These are phyloP conservation scores for Anguilla rostrata DNA, from an alignment of 2,113 vertebrate genomes.

Conservation along the genomic window DNA sequence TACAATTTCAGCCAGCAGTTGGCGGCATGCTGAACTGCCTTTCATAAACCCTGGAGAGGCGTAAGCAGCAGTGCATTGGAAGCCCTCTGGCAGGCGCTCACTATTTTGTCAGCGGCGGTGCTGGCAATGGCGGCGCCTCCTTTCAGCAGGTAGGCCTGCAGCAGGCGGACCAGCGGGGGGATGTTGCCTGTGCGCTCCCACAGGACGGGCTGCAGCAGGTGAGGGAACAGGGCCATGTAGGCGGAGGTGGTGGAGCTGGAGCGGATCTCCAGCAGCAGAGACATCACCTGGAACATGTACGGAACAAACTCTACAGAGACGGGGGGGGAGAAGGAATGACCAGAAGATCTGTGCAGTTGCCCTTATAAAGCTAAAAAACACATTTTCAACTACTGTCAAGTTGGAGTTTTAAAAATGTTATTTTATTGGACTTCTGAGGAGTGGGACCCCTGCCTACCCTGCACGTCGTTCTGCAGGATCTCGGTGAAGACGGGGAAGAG, in stretches of 20 bases:
- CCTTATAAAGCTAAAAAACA: too few species aligned
- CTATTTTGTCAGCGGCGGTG: slow-evolving; percentile 90
- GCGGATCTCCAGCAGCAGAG: slow-evolving; percentile 94
- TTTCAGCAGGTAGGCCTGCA: slow-evolving; percentile 91
- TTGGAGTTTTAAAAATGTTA: background rate
- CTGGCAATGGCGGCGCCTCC: slow-evolving; percentile 82
- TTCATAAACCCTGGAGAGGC: too few species aligned
- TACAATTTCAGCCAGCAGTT: too few species aligned
- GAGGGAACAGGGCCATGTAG: slow-evolving; percentile 95
- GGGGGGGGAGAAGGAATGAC: background rate
- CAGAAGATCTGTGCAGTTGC: too few species aligned
- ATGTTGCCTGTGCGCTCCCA: slow-evolving; percentile 97
- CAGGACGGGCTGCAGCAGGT: slow-evolving; percentile 90
- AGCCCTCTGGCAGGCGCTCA: slow-evolving; percentile 58
- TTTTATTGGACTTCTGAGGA: background rate
- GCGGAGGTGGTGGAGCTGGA: slow-evolving; percentile 82
- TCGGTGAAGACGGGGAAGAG: slow-evolving; percentile 97
- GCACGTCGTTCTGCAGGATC: slow-evolving; percentile 94
- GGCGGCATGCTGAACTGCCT: too few species aligned
- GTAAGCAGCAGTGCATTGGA: too few species aligned
- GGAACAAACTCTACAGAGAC: slow-evolving; percentile 87
- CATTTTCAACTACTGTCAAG: too few species aligned
- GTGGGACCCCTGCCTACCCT: slow-evolving; percentile 70
- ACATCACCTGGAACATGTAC: slow-evolving; percentile 99
- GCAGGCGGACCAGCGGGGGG: slow-evolving; percentile 90